Conservation (phyloP, 2,888 invertebrate species). For the Trachelus stipa region DNA sequence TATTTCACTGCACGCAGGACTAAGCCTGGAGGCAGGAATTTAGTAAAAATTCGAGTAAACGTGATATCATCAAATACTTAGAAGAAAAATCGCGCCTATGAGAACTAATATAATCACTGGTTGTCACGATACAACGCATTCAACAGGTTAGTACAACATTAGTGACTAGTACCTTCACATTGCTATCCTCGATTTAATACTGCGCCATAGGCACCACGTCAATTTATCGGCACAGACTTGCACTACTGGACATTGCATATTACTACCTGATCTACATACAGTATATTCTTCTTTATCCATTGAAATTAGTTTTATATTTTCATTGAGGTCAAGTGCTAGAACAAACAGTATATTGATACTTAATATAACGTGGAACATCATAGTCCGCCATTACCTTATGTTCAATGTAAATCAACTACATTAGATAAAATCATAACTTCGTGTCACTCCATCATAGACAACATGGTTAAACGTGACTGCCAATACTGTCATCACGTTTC, state of each 20-base stretch:
- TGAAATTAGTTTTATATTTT: not conserved
- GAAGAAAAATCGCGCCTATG: constrained; percentile 31
- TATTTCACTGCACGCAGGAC: not conserved
- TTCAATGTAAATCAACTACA: not conserved
- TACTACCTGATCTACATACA: not conserved
- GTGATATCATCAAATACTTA: not conserved
- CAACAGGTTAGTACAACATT: constrained; percentile 64
- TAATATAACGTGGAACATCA: not conserved
- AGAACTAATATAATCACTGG: constrained; percentile 61
- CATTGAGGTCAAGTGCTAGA: not conserved
- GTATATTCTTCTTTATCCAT: not conserved
- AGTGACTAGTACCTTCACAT: constrained; percentile 37
- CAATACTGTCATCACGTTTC: not conserved
- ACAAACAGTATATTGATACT: not conserved
- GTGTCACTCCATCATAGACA: not conserved
- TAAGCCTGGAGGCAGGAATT: not conserved
- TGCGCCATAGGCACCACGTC: not conserved
- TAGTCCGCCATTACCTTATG: not conserved
- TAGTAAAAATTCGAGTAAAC: not conserved
- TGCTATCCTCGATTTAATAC: not conserved
- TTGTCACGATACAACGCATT: constrained; percentile 62
- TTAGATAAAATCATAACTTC: not conserved
- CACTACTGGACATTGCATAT: not conserved
- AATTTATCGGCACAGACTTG: not conserved
- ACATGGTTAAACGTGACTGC: not conserved